phyloP scores from a whole-genome alignment of 2,113 vertebrate species.

The Illadopsis cleaveri region DNA sequence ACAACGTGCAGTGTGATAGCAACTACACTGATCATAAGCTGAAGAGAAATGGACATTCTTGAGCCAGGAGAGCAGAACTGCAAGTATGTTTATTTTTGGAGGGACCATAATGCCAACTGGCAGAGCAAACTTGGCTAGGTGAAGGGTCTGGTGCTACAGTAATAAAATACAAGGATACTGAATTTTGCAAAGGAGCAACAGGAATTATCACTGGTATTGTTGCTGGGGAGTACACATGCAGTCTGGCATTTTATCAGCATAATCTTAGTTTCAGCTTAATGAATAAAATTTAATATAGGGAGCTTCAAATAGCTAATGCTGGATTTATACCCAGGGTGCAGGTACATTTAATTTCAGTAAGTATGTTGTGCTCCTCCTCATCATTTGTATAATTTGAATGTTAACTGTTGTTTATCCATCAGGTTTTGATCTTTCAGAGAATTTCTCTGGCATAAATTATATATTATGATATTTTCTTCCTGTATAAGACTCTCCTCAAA shows the following conservation, averaged over 20 bases:
- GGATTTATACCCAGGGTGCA: constrained; percentile 35
- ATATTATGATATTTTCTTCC: background rate
- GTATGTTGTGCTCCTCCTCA: constrained; percentile 17
- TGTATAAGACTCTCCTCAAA: background rate
- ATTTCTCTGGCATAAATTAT: background rate
- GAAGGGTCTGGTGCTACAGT: constrained; percentile 13
- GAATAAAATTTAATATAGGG: constrained; percentile 42
- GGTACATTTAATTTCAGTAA: constrained; percentile 59
- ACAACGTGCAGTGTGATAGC: background rate
- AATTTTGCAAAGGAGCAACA: constrained; percentile 44
- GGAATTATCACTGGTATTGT: constrained; percentile 24
- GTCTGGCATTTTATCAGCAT: constrained; percentile 55
- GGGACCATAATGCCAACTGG: constrained; percentile 36
- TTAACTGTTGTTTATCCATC: constrained; percentile 20
- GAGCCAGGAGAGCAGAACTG: constrained; percentile 33
- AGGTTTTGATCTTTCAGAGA: background rate
- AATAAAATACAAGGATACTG: constrained; percentile 39
- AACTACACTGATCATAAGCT: background rate
- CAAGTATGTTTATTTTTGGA: constrained; percentile 49
- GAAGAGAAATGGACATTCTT: background rate
- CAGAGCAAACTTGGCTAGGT: constrained; percentile 21
- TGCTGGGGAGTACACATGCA: constrained; percentile 34
- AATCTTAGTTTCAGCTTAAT: constrained; percentile 47
- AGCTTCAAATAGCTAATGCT: constrained; percentile 1
- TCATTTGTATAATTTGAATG: background rate